Evolutionary conservation across 1,140 invertebrate species (phyloP), one percentile per base, ranked within the genome.

Genomic region (Drosophila paulistorum): DNA sequence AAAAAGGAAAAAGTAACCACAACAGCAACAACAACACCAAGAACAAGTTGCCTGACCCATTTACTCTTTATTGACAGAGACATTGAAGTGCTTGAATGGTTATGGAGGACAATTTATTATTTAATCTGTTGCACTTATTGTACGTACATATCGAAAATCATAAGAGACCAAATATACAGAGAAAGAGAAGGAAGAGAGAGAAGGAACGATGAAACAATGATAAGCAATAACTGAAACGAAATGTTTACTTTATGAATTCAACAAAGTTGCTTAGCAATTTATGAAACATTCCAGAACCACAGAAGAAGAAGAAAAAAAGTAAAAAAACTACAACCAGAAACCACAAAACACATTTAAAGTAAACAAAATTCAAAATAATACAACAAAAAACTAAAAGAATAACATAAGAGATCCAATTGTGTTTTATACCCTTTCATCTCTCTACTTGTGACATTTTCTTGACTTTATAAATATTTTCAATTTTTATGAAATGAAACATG

Each of bases 71-170:
- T 71, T 78, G 76, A 78, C 76, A 79, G 33, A 65, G 71, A 79
- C 67, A 72, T 67, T 77, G 63, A 89, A 83, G 68, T 70, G 78
- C 17, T 17, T 48, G 58, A 35, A 68, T 71, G 33, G 42, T 37
- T 37, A 37, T 59, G 57, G 57, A 59, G 33, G 51, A 58, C 72
- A 41, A 45, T 65, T 71, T 68, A 48, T 72, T 77, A 69, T 76
- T 71, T 68, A 75, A 81, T 86, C 61, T 57, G 70, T 57, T 74
- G 78, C 79, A 78, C 54, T 66, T 71, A 7, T 68, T 63, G 45
- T 11, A 41, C 1, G 2, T 42, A 10, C 45, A 37, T 23, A 51
- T 51, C 45, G 58, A 14, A 66, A 64, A 65, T 23, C 9, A 17
- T 6, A 17, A 35, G 20, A 45, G 20, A 23, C 20, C 1, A 23